phyloP scores from a whole-genome alignment of 2,113 vertebrate species.

The Porphyrio hochstetteri region DNA sequence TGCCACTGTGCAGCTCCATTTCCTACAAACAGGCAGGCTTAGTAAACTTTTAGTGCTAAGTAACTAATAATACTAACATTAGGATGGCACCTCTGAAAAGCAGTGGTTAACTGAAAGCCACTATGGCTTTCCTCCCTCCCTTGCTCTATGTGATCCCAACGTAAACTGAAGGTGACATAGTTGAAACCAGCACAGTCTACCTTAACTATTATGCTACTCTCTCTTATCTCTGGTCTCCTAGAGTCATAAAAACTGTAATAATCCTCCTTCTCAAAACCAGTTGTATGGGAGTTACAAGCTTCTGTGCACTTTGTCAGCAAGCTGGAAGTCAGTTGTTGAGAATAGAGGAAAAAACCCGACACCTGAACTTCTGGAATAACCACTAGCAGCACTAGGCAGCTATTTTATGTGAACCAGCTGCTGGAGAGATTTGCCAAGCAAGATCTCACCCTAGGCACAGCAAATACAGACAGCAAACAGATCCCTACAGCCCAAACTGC shows the following conservation, averaged over 20 bases:
- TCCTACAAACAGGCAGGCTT: neutral
- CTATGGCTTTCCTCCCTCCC: neutral
- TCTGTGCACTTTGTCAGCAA: neutral
- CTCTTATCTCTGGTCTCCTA: neutral
- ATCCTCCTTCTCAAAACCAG: neutral
- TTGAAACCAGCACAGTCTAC: neutral
- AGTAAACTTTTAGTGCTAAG: neutral
- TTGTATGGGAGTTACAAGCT: neutral
- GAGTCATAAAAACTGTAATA: neutral
- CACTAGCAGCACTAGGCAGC: neutral
- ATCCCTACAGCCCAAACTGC: neutral
- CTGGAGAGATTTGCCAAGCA: neutral
- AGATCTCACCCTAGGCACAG: neutral
- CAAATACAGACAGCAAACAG: neutral
- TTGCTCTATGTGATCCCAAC: neutral
- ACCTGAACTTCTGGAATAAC: neutral
- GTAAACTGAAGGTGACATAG: neutral
- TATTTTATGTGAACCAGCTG: neutral
- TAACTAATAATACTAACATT: neutral
- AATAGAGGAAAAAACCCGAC: fast-evolving
- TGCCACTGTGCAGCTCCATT: neutral
- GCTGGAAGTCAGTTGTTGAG: fast-evolving
- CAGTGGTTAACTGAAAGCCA: neutral
- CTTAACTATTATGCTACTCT: neutral
- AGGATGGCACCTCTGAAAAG: neutral